Evolutionary conservation across 2,888 invertebrate species (phyloP).

Genomic region (Therioaphis trifolii): DNA sequence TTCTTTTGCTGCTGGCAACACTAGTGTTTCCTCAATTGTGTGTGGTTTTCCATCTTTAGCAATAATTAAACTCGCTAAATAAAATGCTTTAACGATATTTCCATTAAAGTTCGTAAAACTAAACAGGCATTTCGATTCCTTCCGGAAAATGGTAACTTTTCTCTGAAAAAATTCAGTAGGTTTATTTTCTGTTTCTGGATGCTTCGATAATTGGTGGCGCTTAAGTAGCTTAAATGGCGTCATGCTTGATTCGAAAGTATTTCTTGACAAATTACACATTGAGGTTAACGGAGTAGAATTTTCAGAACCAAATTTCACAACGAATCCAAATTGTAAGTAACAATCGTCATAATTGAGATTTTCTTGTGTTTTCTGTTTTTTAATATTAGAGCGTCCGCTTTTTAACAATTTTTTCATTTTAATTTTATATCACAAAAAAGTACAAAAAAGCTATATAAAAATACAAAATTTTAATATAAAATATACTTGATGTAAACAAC

Average conservation of each 20-base stretch:
- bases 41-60: no score
- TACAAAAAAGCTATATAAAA: conserved; percentile 5
- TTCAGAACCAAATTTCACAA: no score
- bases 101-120: no score
- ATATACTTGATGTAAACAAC: conserved; percentile 13
- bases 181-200: no score
- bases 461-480: conserved; percentile 4
- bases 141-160: conserved; percentile 35
- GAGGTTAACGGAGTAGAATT: conserved; percentile 63
- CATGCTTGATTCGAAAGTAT: conserved; percentile 65
- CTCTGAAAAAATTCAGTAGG: no score
- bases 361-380: conserved; percentile 29
- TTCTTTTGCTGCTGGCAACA: conserved; percentile 56
- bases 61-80: no score
- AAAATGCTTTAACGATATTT: no score
- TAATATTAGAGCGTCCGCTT: neutral
- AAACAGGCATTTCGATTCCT: conserved; percentile 40
- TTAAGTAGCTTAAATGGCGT: conserved; percentile 66
- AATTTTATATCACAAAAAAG: conserved; percentile 20
- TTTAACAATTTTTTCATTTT: neutral
- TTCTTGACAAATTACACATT: no score
- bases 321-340: conserved; percentile 66
- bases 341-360: conserved; percentile 29
- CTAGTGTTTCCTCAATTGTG: conserved; percentile 53
- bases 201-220: conserved; percentile 64